phyloP scores from a whole-genome alignment of 1,140 invertebrate genomes.

The Latrodectus geometricus region DNA sequence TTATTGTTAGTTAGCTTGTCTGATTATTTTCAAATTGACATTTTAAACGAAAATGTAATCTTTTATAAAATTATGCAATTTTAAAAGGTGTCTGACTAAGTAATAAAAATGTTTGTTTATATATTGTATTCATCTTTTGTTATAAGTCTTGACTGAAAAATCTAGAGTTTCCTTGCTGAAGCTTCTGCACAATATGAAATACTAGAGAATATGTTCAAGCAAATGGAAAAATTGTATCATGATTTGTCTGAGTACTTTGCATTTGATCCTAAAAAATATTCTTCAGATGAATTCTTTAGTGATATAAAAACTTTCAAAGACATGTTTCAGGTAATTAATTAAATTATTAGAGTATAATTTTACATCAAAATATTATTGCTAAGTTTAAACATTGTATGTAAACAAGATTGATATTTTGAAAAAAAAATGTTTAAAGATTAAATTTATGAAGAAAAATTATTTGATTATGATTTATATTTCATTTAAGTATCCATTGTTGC shows the following conservation, averaged over 20 bases:
- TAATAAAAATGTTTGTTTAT: neutral
- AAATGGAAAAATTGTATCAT: constrained; percentile 88
- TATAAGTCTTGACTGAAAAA: constrained; percentile 17
- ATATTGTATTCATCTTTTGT: constrained; percentile 58
- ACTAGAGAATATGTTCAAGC: constrained; percentile 91
- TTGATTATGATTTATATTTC: too few species aligned
- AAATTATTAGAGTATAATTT: too few species aligned
- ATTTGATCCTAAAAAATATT: constrained; percentile 94
- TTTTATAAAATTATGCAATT: too few species aligned
- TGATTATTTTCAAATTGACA: too few species aligned
- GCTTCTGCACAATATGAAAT: constrained; percentile 88
- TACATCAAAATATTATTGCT: too few species aligned
- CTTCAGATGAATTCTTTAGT: constrained; percentile 94
- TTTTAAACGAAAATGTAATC: neutral
- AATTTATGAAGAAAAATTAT: too few species aligned
- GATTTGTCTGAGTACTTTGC: constrained; percentile 90
- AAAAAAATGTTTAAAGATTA: too few species aligned
- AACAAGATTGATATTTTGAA: too few species aligned
- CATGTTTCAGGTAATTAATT: constrained; percentile 81
- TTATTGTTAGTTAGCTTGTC: too few species aligned
- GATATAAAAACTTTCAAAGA: constrained; percentile 97
- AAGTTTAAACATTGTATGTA: too few species aligned
- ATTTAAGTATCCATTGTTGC: too few species aligned
- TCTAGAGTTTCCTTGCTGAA: constrained; percentile 79
- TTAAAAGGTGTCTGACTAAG: neutral